phyloP scores from a whole-genome alignment of 2,888 invertebrate genomes.

The Myathropa florea region DNA sequence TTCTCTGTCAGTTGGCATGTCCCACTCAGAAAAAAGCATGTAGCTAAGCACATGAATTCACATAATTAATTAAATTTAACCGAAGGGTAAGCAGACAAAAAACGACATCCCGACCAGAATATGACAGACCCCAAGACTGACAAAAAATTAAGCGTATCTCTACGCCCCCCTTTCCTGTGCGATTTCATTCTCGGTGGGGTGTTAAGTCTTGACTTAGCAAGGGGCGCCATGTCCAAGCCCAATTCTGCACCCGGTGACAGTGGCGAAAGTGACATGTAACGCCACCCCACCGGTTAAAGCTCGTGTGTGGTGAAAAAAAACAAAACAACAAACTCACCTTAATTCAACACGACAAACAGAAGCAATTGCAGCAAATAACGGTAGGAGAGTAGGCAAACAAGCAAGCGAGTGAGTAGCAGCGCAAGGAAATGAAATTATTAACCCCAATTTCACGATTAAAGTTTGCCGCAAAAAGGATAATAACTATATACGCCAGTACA shows the following conservation, averaged over 20 bases:
- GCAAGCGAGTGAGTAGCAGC: too few species aligned
- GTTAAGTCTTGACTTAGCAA: background rate
- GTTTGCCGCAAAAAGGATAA: constrained; percentile 32
- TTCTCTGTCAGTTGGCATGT: too few species aligned
- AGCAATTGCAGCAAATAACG: background rate
- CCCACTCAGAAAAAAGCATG: too few species aligned
- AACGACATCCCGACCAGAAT: too few species aligned
- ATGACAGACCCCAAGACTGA: too few species aligned
- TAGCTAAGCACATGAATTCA: constrained; percentile 38
- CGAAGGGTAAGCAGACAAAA: constrained; percentile 26
- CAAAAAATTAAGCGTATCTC: background rate
- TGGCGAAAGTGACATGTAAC: too few species aligned
- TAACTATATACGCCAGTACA: constrained; percentile 37
- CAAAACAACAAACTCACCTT: background rate
- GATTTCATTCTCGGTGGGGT: too few species aligned
- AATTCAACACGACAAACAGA: background rate
- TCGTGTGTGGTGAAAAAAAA: constrained; percentile 43
- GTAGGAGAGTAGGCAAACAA: background rate
- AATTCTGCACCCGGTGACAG: too few species aligned
- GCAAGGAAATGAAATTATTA: constrained; percentile 24
- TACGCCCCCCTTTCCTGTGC: background rate
- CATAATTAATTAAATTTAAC: constrained; percentile 55
- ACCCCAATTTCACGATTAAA: constrained; percentile 25
- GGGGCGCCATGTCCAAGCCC: background rate
- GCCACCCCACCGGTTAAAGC: constrained; percentile 44